Conservation (phyloP, 2,113 vertebrate genomes). For the Trematomus loennbergii region DNA sequence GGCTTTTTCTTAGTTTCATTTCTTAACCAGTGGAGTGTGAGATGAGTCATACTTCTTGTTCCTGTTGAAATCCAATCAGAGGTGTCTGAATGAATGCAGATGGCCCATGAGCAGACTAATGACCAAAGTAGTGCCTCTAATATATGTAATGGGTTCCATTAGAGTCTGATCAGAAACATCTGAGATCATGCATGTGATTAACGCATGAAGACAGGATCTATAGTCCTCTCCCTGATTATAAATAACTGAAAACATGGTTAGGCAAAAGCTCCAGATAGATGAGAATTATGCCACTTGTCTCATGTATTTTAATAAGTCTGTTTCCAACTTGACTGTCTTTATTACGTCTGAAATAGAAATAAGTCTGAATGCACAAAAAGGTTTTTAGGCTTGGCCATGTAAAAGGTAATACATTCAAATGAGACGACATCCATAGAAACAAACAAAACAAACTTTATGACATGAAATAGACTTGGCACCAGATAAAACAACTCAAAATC, state of each 20-base stretch:
- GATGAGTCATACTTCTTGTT: not conserved
- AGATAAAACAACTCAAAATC: not conserved
- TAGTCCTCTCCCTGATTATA: not conserved
- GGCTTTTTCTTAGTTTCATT: not conserved
- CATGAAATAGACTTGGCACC: not conserved
- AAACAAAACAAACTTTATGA: not conserved
- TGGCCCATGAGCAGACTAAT: conserved; percentile 5
- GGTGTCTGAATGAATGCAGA: conserved; percentile 1
- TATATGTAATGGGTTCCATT: conserved; percentile 23
- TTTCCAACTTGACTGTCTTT: not conserved
- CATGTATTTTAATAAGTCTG: no score
- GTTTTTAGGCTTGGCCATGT: not conserved
- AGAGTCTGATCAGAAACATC: conserved; percentile 9
- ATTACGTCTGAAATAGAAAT: not conserved
- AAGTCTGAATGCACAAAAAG: not conserved
- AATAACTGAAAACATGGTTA: not conserved
- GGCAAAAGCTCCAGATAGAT: conserved; percentile 1
- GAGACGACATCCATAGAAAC: not conserved
- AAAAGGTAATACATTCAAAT: not conserved
- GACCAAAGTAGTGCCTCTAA: not conserved
- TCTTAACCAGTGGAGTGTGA: not conserved
- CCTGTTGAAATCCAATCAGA: not conserved
- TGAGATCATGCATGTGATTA: conserved; percentile 29
- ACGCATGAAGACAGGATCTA: not conserved
- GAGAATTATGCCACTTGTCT: not conserved